Evolutionary conservation across 1,140 invertebrate species (phyloP).

Genomic region (Drosophila eugracilis): DNA sequence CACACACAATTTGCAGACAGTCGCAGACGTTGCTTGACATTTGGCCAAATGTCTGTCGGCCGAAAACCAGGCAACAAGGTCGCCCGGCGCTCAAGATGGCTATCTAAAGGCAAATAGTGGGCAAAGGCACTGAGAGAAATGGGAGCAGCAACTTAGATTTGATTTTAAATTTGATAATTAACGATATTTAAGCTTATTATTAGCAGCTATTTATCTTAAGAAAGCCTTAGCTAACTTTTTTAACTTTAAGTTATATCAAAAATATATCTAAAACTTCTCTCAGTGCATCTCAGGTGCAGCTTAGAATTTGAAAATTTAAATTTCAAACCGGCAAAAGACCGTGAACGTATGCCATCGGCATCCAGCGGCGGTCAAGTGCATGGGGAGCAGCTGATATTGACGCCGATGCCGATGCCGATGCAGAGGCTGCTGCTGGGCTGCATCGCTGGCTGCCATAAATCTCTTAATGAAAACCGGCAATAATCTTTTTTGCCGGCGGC

Average conservation of each 20-base stretch:
- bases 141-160: too few species aligned
- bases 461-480: conserved; percentile 84
- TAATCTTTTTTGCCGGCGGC: conserved; percentile 76
- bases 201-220: too few species aligned
- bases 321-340: conserved; percentile 45
- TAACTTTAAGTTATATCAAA: too few species aligned
- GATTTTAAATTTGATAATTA: too few species aligned
- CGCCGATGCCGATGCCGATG: neutral
- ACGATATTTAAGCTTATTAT: too few species aligned
- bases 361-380: conserved; percentile 71
- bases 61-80: conserved; percentile 70
- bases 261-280: neutral
- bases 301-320: conserved; percentile 75
- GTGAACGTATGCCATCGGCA: conserved; percentile 69
- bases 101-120: conserved; percentile 59
- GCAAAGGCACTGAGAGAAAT: conserved; percentile 29
- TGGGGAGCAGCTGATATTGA: conserved; percentile 48
- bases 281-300: conserved; percentile 55
- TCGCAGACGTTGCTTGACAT: conserved; percentile 69
- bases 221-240: too few species aligned
- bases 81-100: conserved; percentile 68
- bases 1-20: conserved; percentile 58
- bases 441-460: conserved; percentile 67
- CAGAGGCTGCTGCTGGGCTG: conserved; percentile 5
- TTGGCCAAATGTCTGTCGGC: conserved; percentile 56